These are phyloP conservation scores for Caiman crocodilus DNA, from an alignment of 2,797 vertebrate species.

Conservation along the genomic window DNA sequence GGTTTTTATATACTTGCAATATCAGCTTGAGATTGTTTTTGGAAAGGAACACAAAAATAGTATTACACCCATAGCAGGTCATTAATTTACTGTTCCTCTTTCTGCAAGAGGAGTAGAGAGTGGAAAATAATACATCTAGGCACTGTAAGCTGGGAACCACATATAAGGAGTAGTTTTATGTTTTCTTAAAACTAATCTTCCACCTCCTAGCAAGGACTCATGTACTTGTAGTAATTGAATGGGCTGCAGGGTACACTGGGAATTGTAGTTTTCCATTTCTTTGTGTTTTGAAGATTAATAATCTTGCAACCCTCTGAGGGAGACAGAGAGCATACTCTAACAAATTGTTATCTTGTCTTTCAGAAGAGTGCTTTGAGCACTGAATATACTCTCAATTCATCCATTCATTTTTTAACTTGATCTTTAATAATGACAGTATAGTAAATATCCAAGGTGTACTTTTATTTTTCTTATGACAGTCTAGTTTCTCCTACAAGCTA, in stretches of 20 bases:
- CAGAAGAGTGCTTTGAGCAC: constrained; percentile 61
- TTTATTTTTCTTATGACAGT: background rate
- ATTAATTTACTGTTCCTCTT: constrained; percentile 23
- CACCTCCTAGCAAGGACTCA: constrained; percentile 36
- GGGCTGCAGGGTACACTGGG: constrained; percentile 70
- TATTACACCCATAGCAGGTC: background rate
- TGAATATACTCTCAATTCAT: constrained; percentile 23
- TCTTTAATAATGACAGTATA: constrained; percentile 50
- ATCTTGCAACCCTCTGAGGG: constrained; percentile 63
- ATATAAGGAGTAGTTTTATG: constrained; percentile 39
- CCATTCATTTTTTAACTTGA: constrained; percentile 59
- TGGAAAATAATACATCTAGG: background rate
- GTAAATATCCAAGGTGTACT: constrained; percentile 30
- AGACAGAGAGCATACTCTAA: constrained; percentile 64
- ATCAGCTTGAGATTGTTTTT: constrained; percentile 33
- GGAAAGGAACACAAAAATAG: constrained; percentile 3
- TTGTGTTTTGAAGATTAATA: constrained; percentile 76
- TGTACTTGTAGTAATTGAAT: constrained; percentile 71
- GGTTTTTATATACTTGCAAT: background rate
- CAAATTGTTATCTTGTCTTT: constrained; percentile 70
- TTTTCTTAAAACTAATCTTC: constrained; percentile 68
- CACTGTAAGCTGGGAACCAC: constrained; percentile 5
- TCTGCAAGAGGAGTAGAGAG: constrained; percentile 25
- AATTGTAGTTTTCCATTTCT: constrained; percentile 77
- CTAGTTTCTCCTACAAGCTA: background rate